Conservation (phyloP, 2,797 vertebrate genomes). For the Garrulus glandarius region DNA sequence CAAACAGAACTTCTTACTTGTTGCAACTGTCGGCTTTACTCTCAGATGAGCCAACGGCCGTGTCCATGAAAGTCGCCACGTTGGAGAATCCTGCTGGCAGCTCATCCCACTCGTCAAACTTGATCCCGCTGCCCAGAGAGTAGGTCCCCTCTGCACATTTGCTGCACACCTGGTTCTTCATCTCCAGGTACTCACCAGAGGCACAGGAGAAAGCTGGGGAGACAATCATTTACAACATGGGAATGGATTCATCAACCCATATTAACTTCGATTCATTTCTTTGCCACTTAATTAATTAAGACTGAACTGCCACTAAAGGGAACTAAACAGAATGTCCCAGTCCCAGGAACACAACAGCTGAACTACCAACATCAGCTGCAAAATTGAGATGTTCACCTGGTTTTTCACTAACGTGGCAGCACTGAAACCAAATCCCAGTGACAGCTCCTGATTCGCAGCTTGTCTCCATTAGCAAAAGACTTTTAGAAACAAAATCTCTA, state of each 20-base stretch:
- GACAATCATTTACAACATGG: not conserved
- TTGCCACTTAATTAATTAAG: not conserved
- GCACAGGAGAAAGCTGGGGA: slow-evolving; percentile 90
- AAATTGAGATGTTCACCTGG: not conserved
- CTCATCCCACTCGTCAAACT: slow-evolving; percentile 95
- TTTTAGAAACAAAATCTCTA: not conserved
- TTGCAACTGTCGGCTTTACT: slow-evolving; percentile 80
- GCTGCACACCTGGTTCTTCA: slow-evolving; percentile 93
- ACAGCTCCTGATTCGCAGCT: not conserved
- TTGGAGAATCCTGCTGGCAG: slow-evolving; percentile 92
- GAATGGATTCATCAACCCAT: not conserved
- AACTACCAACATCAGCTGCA: not conserved
- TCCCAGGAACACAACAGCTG: not conserved
- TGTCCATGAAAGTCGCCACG: slow-evolving; percentile 86
- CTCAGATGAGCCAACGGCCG: slow-evolving; percentile 69
- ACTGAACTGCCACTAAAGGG: not conserved
- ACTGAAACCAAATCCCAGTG: not conserved
- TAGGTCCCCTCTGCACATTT: slow-evolving; percentile 93
- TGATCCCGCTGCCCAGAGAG: slow-evolving; percentile 93
- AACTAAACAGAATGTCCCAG: not conserved
- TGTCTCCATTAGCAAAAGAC: not conserved
- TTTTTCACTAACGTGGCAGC: not conserved
- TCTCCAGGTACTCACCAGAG: slow-evolving; percentile 94
- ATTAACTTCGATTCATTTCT: not conserved
- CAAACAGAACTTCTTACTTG: slow-evolving; percentile 79